phyloP scores from a whole-genome alignment of 2,888 invertebrate species.

The Piscicola geometra region DNA sequence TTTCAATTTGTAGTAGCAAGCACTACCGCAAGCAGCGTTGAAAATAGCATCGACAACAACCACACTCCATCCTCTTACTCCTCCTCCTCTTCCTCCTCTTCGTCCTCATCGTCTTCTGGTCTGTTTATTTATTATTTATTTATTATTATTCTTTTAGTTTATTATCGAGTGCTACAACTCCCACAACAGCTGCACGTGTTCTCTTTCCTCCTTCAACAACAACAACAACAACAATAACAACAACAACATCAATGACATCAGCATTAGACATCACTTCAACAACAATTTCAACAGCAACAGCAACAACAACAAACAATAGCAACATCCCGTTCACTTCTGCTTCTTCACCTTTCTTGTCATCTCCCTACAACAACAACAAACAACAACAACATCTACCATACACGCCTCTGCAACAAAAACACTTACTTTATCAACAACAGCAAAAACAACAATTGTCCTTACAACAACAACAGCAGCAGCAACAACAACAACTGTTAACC shows the following conservation, averaged over 20 bases:
- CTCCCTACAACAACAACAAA: no score
- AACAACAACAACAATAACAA: neutral
- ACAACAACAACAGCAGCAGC: conserved; percentile 3
- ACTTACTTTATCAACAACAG: conserved; percentile 12
- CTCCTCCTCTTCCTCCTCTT: conserved; percentile 22
- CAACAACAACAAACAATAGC: neutral
- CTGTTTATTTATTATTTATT: no score
- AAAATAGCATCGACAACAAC: neutral
- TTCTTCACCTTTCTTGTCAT: neutral
- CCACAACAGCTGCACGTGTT: neutral
- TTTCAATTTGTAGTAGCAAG: neutral
- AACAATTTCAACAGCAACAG: neutral
- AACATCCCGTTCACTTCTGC: neutral
- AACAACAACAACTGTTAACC: conserved; percentile 19
- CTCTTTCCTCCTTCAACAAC: neutral
- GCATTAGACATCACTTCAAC: neutral
- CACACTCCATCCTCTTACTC: conserved; percentile 12
- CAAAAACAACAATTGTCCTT: neutral
- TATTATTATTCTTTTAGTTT: no score
- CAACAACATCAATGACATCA: neutral
- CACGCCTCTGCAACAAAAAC: neutral
- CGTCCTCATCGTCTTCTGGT: conserved; percentile 1
- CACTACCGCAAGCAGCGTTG: neutral
- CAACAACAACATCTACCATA: neutral
- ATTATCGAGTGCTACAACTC: neutral